Conservation (phyloP, 1,140 invertebrate genomes). For the Macrostomum lignano region DNA sequence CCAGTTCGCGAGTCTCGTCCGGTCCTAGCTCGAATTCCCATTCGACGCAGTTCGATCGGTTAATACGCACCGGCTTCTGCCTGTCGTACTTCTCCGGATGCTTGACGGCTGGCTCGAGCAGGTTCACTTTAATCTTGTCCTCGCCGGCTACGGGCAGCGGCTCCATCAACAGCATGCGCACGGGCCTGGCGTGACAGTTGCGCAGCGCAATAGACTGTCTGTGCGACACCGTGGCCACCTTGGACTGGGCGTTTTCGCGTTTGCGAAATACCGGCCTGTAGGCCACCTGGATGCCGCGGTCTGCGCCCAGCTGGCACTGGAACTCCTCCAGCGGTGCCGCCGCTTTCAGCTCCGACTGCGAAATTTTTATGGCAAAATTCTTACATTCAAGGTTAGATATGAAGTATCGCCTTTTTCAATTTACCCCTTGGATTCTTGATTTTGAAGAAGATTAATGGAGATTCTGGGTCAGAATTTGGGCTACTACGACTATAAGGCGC, state of each 20-base stretch:
- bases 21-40: conserved; percentile 15
- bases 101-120: conserved; percentile 13
- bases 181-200: conserved; percentile 15
- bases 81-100: conserved; percentile 11
- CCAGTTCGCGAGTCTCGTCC: conserved; percentile 10
- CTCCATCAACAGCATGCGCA: conserved; percentile 17
- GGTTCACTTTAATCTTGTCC: conserved; percentile 22
- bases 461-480: no score
- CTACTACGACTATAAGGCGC: no score
- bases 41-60: conserved; percentile 18
- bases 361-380: no score
- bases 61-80: conserved; percentile 11
- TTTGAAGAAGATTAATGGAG: no score
- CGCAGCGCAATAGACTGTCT: conserved; percentile 21
- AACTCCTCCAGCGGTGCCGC: conserved; percentile 21
- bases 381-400: no score
- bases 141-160: conserved; percentile 20
- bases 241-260: conserved; percentile 11
- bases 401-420: no score
- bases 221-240: conserved; percentile 11
- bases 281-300: conserved; percentile 18
- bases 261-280: conserved; percentile 21
- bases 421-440: no score
- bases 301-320: conserved; percentile 24
- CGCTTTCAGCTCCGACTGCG: no score